A percentile compares a stretch with the other conserved stretches of the same genome.
These are phyloP conservation scores for Xiphophorus maculatus DNA, from an alignment of 2,113 vertebrate genomes.

Conservation along the genomic window DNA sequence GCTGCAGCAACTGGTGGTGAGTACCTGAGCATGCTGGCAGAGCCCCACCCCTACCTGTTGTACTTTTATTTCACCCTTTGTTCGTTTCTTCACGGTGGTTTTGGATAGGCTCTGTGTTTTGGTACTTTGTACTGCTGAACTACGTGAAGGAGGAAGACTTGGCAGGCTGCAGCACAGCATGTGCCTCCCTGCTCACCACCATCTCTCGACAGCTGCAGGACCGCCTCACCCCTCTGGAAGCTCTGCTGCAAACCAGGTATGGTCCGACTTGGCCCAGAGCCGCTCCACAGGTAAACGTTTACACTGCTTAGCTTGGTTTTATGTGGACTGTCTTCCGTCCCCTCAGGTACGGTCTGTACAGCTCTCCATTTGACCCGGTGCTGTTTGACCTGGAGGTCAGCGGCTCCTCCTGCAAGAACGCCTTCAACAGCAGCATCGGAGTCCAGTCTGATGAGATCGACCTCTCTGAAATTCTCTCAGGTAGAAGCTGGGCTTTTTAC, in stretches of 20 bases:
- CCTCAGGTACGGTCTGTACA: slow-evolving; percentile 94
- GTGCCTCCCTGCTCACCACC: slow-evolving; percentile 91
- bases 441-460: slow-evolving; percentile 98
- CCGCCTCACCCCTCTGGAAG: slow-evolving; percentile 94
- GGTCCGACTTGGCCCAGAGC: background rate
- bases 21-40: slow-evolving; percentile 41
- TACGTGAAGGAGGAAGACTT: slow-evolving; percentile 99
- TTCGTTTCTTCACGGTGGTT: background rate
- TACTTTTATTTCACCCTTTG: background rate
- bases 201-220: slow-evolving; percentile 95
- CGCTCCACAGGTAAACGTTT: background rate
- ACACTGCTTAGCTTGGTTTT: background rate
- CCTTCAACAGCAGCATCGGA: slow-evolving; percentile 93
- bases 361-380: slow-evolving; percentile 98
- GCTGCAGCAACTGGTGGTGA: slow-evolving; percentile 96
- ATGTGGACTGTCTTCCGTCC: background rate
- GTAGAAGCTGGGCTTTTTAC: slow-evolving; percentile 62
- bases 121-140: slow-evolving; percentile 98
- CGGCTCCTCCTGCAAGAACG: slow-evolving; percentile 97
- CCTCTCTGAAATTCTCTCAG: slow-evolving; percentile 98
- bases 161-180: slow-evolving; percentile 93
- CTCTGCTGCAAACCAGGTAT: slow-evolving; percentile 95
- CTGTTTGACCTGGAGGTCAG: slow-evolving; percentile 98
- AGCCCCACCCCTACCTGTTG: background rate
- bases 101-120: slow-evolving; percentile 91